These are phyloP conservation scores for Tiliacea aurago DNA, from an alignment of 2,888 invertebrate genomes.

Conservation along the genomic window DNA sequence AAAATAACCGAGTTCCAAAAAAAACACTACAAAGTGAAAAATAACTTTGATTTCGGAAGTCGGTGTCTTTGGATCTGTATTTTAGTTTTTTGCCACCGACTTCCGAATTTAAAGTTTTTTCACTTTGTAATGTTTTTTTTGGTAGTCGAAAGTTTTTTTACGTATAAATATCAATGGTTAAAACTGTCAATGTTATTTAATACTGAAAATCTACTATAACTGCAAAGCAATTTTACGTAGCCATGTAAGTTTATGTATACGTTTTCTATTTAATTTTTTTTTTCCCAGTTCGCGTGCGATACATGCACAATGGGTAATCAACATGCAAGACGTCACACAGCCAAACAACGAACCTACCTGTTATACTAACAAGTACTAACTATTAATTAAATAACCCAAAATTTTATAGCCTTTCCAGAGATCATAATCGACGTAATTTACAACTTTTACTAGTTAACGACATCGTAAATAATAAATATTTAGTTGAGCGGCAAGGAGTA, in stretches of 20 bases:
- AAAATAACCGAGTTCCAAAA: too few species aligned
- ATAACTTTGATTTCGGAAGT: too few species aligned
- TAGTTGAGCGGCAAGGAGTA: conserved; percentile 64
- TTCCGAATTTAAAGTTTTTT: too few species aligned
- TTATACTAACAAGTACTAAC: conserved; percentile 41
- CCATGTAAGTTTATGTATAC: conserved; percentile 16
- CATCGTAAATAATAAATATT: conserved; percentile 77
- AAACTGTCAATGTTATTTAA: background rate
- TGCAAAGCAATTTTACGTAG: conserved; percentile 24
- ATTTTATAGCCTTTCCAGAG: conserved; percentile 68
- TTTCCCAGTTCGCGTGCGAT: conserved; percentile 57
- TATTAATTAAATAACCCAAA: conserved; percentile 70
- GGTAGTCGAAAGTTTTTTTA: too few species aligned
- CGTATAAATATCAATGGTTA: too few species aligned
- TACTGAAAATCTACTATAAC: background rate
- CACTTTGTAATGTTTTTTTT: too few species aligned
- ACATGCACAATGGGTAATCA: conserved; percentile 55
- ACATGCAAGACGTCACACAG: conserved; percentile 60
- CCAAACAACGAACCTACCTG: conserved; percentile 23
- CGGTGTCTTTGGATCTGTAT: too few species aligned
- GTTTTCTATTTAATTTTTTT: conserved; percentile 48
- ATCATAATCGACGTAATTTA: conserved; percentile 79
- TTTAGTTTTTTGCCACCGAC: too few species aligned
- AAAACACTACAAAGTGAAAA: too few species aligned
- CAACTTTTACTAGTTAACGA: conserved; percentile 81